These are phyloP conservation scores for Camponotus floridanus DNA, from an alignment of 1,140 invertebrate genomes.

Conservation along the genomic window DNA sequence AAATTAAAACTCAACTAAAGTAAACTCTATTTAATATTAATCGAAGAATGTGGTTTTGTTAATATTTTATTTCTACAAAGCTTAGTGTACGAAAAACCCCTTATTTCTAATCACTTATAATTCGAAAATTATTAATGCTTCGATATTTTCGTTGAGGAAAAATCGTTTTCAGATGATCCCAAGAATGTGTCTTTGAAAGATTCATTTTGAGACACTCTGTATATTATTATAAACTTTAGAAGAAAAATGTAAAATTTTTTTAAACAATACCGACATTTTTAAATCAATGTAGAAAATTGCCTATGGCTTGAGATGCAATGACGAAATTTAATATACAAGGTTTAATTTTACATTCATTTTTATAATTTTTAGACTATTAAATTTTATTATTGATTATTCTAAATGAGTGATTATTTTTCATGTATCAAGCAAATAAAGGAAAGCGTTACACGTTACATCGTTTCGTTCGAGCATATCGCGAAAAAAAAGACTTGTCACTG, in stretches of 20 bases:
- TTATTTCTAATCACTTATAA: no score
- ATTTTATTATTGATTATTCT: conserved; percentile 7
- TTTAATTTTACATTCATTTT: background rate
- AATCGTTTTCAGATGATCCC: no score
- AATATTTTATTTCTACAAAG: no score
- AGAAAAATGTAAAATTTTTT: background rate
- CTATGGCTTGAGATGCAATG: background rate
- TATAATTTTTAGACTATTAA: background rate
- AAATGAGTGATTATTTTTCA: background rate
- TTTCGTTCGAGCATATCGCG: background rate
- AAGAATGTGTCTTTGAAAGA: no score
- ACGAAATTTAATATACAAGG: background rate
- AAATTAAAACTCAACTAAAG: no score
- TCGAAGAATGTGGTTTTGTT: no score
- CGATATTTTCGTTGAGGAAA: no score
- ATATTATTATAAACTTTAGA: background rate
- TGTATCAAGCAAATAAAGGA: background rate
- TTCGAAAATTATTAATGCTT: no score
- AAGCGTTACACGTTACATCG: background rate
- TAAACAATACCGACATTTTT: background rate
- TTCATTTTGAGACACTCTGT: no score
- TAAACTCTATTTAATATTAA: no score
- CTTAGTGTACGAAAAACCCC: no score
- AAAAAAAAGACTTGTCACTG: background rate
- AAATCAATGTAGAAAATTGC: background rate